Base-by-base conservation (phyloP, 1,140 invertebrate species). In the Odontomachus brunneus region DNA sequence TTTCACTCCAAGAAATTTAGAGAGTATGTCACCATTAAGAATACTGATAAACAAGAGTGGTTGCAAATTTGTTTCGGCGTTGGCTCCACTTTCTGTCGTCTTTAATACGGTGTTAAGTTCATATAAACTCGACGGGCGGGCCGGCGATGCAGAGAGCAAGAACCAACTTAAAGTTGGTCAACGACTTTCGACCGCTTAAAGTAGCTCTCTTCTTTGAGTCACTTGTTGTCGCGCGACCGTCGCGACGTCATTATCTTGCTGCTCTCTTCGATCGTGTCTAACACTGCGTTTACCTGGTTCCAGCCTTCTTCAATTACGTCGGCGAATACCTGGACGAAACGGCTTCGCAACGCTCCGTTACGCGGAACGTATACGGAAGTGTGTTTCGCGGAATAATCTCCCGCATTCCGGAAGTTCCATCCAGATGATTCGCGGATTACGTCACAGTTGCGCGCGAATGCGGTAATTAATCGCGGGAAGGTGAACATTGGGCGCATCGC, bases 401-500 rank as follows among this genome's bases (percentile, higher is more conserved):
- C 38, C 63, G 14, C 84, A 86, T 85, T 75, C 84, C 84, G n/a
- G 55, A 62, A 78, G 80, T 74, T 67, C n/a, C 57, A 71, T 83
- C 80, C 65, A 57, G 59, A 87, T 87, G 84, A 78, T 86, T 83
- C 59, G 33, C 14, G 51, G 57, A 63, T 87, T 87, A 73, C 84
- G 85, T 83, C 80, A 87, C 33, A 80, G 33, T 49, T 83, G 51
- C 15, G 49, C 84, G 84, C 60, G 66, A 87, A 74, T 19, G 48
- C 26, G 59, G 80, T 71, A 87, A 87, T 87, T 87, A 87, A 86
- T 82, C 80, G 55, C 80, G 85, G 62, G 49, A 86, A 5, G 38
- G 72, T 63, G 82, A 72, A 87, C 78, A 63, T 82, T 84, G 49
- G 62, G 38, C 53, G 62, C 63, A 19, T 71, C 69, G 80, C 29